These are phyloP conservation scores for Scolopax rusticola DNA, from an alignment of 2,797 vertebrate species.

Conservation along the genomic window DNA sequence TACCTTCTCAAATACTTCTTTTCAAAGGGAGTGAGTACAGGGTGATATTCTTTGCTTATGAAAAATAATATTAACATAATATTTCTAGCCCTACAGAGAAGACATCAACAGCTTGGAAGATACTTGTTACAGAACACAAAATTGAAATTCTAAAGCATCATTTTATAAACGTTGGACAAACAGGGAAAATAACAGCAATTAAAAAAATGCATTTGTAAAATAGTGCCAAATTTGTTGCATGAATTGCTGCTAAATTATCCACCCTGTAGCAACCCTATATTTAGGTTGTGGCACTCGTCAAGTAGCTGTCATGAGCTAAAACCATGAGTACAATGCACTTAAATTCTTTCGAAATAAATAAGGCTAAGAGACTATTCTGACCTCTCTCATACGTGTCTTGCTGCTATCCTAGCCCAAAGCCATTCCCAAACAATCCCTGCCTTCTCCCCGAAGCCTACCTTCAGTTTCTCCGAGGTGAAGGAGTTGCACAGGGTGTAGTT, in stretches of 20 bases:
- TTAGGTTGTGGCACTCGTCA: not conserved
- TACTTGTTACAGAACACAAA: not conserved
- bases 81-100: not conserved
- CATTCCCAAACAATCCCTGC: not conserved
- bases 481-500: slow-evolving; percentile 95
- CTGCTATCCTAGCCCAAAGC: not conserved
- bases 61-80: not conserved
- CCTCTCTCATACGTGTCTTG: not conserved
- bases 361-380: not conserved
- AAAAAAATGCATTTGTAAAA: slow-evolving; percentile 15
- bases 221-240: not conserved
- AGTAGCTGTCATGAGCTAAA: not conserved
- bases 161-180: not conserved
- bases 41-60: not conserved
- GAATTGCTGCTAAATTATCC: not conserved
- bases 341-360: not conserved
- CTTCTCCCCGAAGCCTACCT: slow-evolving; percentile 78
- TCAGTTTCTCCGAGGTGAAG: slow-evolving; percentile 90
- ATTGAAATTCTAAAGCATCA: not conserved
- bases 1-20: not conserved
- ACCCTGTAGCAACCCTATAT: not conserved
- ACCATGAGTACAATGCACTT: not conserved
- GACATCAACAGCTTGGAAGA: not conserved
- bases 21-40: not conserved
- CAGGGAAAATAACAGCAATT: not conserved